These are phyloP conservation scores for Melipona bicolor DNA, from an alignment of 2,888 invertebrate genomes.

Conservation along the genomic window DNA sequence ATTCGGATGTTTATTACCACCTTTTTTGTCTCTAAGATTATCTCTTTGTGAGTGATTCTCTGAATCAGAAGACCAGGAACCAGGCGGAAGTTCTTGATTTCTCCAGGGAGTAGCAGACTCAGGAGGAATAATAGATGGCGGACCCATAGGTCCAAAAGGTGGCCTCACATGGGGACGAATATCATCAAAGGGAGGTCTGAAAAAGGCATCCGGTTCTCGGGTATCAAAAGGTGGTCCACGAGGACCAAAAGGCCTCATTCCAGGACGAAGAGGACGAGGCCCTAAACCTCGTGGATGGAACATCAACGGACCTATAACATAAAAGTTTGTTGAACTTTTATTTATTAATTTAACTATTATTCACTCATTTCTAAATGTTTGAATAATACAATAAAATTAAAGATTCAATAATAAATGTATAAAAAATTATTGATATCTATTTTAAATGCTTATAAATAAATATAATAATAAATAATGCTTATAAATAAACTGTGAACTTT, in stretches of 20 bases:
- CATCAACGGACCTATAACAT: conserved; percentile 80
- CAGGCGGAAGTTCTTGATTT: conserved; percentile 72
- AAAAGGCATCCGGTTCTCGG: conserved; percentile 78
- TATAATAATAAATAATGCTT: neutral
- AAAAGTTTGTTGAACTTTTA: neutral
- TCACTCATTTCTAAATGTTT: neutral
- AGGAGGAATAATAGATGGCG: conserved; percentile 67
- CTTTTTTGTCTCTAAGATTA: conserved; percentile 69
- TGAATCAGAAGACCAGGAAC: conserved; percentile 67
- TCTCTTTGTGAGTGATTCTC: conserved; percentile 47
- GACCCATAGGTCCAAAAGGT: conserved; percentile 72
- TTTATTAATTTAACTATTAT: conserved; percentile 10
- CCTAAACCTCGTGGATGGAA: conserved; percentile 83
- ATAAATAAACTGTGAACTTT: too few relatives aligned
- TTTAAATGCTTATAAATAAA: neutral
- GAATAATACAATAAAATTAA: neutral
- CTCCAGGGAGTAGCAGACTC: conserved; percentile 75
- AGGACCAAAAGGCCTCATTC: conserved; percentile 80
- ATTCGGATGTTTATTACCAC: conserved; percentile 43
- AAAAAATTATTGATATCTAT: neutral
- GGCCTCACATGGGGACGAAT: conserved; percentile 74
- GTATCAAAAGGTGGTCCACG: conserved; percentile 79
- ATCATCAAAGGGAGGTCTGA: conserved; percentile 79
- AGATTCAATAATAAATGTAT: neutral
- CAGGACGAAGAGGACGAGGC: conserved; percentile 81